Conservation (phyloP, 2,797 vertebrate species). For the Rhabdophis nuchalis region DNA sequence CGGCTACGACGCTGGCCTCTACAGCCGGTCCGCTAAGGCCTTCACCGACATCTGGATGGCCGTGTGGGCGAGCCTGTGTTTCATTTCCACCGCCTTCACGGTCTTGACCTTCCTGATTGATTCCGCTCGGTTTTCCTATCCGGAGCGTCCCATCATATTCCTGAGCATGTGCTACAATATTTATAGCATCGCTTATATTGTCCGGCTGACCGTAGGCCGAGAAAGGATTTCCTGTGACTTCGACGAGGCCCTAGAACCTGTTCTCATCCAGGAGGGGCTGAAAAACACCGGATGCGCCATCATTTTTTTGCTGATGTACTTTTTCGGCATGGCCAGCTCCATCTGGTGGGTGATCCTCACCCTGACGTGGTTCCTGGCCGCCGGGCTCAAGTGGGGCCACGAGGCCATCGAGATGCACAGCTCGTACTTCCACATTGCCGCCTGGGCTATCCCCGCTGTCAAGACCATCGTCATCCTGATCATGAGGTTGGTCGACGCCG, state of each 20-base stretch:
- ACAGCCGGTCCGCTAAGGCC: constrained; percentile 87
- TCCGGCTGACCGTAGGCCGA: constrained; percentile 90
- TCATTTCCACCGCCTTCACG: constrained; percentile 94
- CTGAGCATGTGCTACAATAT: constrained; percentile 99
- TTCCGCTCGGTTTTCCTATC: constrained; percentile 95
- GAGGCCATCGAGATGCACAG: constrained; percentile 99
- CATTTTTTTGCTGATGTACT: constrained; percentile 98
- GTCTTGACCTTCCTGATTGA: constrained; percentile 96
- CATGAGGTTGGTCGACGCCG: constrained; percentile 94
- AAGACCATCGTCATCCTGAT: constrained; percentile 98
- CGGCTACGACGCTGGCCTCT: constrained; percentile 90
- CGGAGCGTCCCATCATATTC: constrained; percentile 96
- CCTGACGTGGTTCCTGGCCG: constrained; percentile 96
- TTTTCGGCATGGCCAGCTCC: constrained; percentile 99
- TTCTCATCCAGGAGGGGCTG: constrained; percentile 96
- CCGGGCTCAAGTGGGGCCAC: constrained; percentile 96
- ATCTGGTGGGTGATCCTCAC: constrained; percentile 98
- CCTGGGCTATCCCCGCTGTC: constrained; percentile 97
- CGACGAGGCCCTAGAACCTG: constrained; percentile 89
- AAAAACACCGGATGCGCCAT: constrained; percentile 99
- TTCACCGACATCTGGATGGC: constrained; percentile 99
- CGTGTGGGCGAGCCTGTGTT: constrained; percentile 94
- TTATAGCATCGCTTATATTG: constrained; percentile 97
- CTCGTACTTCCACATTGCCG: constrained; percentile 97
- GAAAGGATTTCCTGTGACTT: constrained; percentile 98